Base-by-base conservation (phyloP, 2,113 vertebrate genomes). In the Alectura lathami region DNA sequence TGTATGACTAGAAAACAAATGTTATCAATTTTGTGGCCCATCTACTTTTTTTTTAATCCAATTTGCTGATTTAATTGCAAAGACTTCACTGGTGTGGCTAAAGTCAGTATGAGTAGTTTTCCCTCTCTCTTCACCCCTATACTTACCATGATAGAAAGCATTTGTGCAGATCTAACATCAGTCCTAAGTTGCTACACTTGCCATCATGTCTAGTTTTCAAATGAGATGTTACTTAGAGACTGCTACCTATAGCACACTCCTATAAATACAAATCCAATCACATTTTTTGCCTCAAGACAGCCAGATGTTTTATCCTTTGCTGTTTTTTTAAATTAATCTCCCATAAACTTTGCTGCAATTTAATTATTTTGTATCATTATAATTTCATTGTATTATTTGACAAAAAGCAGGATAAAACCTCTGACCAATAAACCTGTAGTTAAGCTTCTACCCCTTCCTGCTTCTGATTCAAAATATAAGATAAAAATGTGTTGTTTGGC, bases 1-100 rank as follows among this genome's bases (percentile, higher is more conserved):
- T 89, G 94, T 88, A 83, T 75, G 91, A 77, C 83, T 88, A 60
- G 64, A 88, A 94, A 88, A 76, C 23, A 93, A 85, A 50, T 80
- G 79, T 17, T 47, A 50, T 88, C 75, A 24, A 89, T 74, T 93
- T 86, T 86, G 56, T 70, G 74, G 76, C 47, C 47, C 50, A 54
- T 51, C 50, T 80, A 69, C 1, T 1, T 20, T 27, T 76, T 74
- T 43, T 22, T 34, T 15, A 36, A 38, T 40, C 18, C 3, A n/a
- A 8, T 2, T 15, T 93, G 30, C 40, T 77, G 42, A 74, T 83
- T 72, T 42, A 42, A 42, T 83, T 85, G 53, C 42, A 91, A 73
- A 84, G 62, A 22, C 6, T 92, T 91, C 84, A 80, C 62, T 67
- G n/a, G 3, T 83, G n/a, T 59, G 40, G 43, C 8, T 80, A 64